A percentile compares a stretch with the other conserved stretches of the same genome.
phyloP scores from a whole-genome alignment of 2,113 vertebrate species.

The Xiphophorus couchianus region DNA sequence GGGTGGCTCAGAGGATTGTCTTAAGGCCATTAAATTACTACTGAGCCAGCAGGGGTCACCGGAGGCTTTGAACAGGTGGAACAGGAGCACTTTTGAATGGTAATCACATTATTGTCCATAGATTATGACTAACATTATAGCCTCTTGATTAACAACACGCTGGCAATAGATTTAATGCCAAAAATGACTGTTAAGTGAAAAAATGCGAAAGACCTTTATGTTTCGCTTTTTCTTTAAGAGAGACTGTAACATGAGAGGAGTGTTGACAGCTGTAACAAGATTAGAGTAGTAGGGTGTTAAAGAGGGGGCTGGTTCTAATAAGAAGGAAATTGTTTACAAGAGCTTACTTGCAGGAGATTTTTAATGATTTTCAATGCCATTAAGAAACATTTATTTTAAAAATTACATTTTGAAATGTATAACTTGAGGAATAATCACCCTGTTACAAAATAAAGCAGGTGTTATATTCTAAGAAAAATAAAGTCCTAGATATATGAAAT shows the following conservation, averaged over 20 bases:
- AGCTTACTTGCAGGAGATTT: neutral
- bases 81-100: conserved; percentile 9
- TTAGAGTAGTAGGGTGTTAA: conserved; percentile 42
- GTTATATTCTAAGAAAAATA: too few species aligned
- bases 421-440: too few species aligned
- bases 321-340: neutral
- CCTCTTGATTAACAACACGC: neutral
- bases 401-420: neutral
- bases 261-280: conserved; percentile 41
- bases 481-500: too few species aligned
- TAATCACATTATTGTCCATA: conserved; percentile 52
- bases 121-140: conserved; percentile 44
- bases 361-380: neutral
- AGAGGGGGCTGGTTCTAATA: neutral
- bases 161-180: neutral
- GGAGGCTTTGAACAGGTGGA: conserved; percentile 18
- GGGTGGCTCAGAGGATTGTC: conserved; percentile 70
- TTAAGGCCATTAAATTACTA: conserved; percentile 73
- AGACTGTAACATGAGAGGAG: conserved; percentile 7
- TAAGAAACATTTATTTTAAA: neutral
- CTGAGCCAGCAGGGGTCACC: conserved; percentile 61
- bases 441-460: too few species aligned
- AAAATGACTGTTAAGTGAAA: conserved; percentile 2
- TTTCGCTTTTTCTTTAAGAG: neutral
- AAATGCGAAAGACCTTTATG: neutral